Conservation (phyloP, 37 sponge, comb jelly and placozoan species). For the Geodia barretti region DNA sequence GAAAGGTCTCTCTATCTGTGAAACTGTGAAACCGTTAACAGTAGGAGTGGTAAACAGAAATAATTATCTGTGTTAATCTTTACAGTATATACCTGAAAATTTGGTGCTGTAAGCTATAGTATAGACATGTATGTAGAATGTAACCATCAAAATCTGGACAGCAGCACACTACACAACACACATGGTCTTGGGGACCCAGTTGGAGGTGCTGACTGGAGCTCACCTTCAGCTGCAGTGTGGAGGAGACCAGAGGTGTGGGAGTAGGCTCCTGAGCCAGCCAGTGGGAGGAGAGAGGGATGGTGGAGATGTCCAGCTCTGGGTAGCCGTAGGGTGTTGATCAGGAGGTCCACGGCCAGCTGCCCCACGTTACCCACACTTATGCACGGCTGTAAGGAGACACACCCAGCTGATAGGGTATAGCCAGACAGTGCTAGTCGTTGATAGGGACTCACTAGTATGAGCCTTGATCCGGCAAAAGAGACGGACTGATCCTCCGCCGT, state of each 20-base stretch:
- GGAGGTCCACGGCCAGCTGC: conserved; percentile 65
- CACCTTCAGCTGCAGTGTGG: conserved; percentile 63
- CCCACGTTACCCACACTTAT: conserved; percentile 73
- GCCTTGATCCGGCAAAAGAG: neutral
- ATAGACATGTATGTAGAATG: no score
- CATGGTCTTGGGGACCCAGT: no score
- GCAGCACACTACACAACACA: no score
- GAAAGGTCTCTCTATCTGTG: no score
- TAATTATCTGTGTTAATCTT: no score
- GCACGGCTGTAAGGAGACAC: conserved; percentile 38
- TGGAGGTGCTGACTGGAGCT: neutral
- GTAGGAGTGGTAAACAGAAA: no score
- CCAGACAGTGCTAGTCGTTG: neutral
- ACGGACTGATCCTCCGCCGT: neutral
- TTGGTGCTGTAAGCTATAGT: no score
- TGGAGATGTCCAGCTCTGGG: conserved; percentile 52
- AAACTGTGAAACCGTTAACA: no score
- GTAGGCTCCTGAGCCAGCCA: conserved; percentile 66
- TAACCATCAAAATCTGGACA: no score
- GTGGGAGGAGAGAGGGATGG: conserved; percentile 51
- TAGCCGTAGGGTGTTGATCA: conserved; percentile 54
- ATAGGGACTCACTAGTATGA: neutral
- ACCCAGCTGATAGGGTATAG: neutral
- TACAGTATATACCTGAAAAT: no score
- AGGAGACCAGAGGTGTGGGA: conserved; percentile 48